A percentile compares a stretch with the other conserved stretches of the same genome.
Conservation (phyloP, 2,113 vertebrate genomes). For the Ptilonorhynchus violaceus region DNA sequence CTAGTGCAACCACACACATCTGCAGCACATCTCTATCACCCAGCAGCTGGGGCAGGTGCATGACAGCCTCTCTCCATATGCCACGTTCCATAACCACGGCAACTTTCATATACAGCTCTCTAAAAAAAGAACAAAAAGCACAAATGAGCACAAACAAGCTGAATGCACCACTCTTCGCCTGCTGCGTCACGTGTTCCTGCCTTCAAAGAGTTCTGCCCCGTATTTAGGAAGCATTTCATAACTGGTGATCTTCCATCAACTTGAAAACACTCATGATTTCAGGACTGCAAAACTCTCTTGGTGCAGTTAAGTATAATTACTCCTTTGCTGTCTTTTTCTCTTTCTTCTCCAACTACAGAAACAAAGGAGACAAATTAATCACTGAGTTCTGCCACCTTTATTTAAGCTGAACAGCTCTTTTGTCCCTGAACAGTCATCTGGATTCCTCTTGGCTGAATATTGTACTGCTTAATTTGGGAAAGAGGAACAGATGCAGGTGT, state of each 20-base stretch:
- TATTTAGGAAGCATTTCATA: background rate
- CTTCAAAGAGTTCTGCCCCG: background rate
- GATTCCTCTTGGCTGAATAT: background rate
- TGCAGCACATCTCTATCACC: background rate
- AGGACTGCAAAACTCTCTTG: background rate
- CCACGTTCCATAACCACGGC: fast-evolving
- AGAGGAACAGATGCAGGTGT: background rate
- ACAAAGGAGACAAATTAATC: slow-evolving; percentile 9
- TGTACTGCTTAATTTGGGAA: background rate
- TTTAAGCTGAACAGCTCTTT: background rate
- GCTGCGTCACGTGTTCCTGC: background rate
- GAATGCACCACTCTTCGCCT: background rate
- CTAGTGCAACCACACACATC: background rate
- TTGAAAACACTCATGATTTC: background rate
- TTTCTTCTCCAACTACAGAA: background rate
- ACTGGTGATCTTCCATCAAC: background rate
- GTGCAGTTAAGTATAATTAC: slow-evolving; percentile 4
- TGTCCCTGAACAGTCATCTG: background rate
- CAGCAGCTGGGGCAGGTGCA: background rate
- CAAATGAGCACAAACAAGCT: background rate
- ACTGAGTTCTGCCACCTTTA: slow-evolving; percentile 3
- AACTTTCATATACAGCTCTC: background rate
- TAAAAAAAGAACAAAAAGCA: background rate
- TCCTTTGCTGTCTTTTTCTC: background rate
- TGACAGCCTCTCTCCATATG: background rate